Evolutionary conservation across 2,888 invertebrate species (phyloP), one percentile per base, ranked within the genome.

Genomic region (Orchesellides sinensis): DNA sequence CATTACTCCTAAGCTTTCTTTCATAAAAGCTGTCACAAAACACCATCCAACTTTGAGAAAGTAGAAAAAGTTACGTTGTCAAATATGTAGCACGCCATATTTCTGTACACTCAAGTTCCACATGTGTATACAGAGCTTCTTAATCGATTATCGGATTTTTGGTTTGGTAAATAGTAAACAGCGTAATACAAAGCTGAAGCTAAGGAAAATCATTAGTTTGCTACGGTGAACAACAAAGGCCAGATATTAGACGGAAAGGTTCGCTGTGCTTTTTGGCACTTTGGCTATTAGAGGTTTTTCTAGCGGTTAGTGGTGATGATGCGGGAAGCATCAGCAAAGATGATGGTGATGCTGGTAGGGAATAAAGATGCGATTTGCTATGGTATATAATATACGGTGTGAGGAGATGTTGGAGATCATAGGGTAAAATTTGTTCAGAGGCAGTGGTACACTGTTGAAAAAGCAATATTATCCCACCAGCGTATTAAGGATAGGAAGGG

Each of bases 101-200:
- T 40, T 32, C n/a, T 8, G 14, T n/a, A 14, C 40, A 2, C 40
- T 2, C 40, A n/a, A n/a, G n/a, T n/a, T 65, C 23, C 12, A 10
- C 35, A 19, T 8, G 52, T 52, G 52, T 52, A 52, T 21, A 23
- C 27, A 14, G 52, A 65, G 14, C 65, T 74, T 68, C 74, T 81
- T 81, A 81, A 81, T 81, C 81, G 81, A 81, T 81, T 81, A 81
- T 81, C 81, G 74, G 63, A 73, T 68, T 74, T 81, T 81, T 63
- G 52, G 23, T 81, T 74, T 61, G 45, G 59, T 63, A 81, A 81
- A 74, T 40, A 68, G n/a, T n/a, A n/a, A n/a, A n/a, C n/a, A n/a
- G n/a, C 14, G 40, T 17, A 19, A 49, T 21, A 40, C 12, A 17
- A 6, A 59, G 4, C 23, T 21, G 40, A 69, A 56, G 4, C 23